Evolutionary conservation across 2,888 invertebrate genomes (phyloP), one percentile per base, ranked within the genome.

Genomic region (Saturnia pavonia): DNA sequence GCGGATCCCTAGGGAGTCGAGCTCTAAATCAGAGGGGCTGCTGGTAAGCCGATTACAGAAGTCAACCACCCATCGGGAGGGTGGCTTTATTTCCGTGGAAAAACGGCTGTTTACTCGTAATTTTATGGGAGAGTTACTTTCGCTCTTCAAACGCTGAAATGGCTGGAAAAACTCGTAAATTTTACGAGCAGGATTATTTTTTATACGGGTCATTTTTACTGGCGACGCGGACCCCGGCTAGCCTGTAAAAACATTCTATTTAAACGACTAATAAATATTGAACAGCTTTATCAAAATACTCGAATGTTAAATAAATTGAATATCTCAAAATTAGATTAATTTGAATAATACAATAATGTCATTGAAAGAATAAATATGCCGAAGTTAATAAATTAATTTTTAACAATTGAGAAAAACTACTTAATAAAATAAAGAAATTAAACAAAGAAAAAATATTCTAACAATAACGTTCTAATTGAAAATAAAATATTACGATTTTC

Each of bases 81-180:
- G 88, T 79, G 86, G 86, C 86, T 91, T 92, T 91, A 92, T 92
- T 90, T 88, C 89, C 88, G 82, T 85, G 85, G 89, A 91, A 91
- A 92, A 92, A 92, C 91, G 91, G 87, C 91, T 92, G 93, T 92
- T 92, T 92, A 91, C 89, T 88, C 85, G 90, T 92, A 91, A 92
- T 92, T 92, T 92, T 92, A 92, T 91, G 88, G 85, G 84, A 87
- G 88, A 91, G 91, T 91, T 91, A 92, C 91, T 91, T 91, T 91
- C 90, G 88, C 90, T 92, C 86, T 85, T 90, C 88, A 89, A 89
- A 87, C 87, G 88, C 88, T 88, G 88, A 90, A 89, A 90, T 88
- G 87, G 85, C 88, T 88, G 85, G 86, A 88, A 89, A 88, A 80
- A 78, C 78, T 88, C 89, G 88, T 91, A 91, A 90, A 91, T 86